Percentiles rank a stretch among this genome's conserved stretches.
These are phyloP conservation scores for Turnix velox DNA, from an alignment of 2,113 vertebrate species.

Conservation along the genomic window DNA sequence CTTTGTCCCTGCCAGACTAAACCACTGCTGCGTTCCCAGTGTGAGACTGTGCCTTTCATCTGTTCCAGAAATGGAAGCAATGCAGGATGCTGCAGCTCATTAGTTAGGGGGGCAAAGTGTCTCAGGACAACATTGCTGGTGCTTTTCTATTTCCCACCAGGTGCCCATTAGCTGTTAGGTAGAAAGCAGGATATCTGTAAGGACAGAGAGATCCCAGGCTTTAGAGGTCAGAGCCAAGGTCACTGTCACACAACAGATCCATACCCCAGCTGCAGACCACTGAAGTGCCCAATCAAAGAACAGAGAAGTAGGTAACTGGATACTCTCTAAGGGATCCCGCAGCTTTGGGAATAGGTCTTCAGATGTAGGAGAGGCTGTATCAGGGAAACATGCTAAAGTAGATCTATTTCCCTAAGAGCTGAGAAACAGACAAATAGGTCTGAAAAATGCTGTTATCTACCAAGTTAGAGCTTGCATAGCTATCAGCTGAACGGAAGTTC, in stretches of 20 bases:
- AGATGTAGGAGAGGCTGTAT: too few relatives aligned
- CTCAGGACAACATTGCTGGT: background rate
- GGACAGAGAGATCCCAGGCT: background rate
- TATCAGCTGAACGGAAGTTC: background rate
- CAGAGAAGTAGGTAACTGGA: background rate
- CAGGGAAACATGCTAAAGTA: background rate
- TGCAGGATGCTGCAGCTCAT: conserved; percentile 9
- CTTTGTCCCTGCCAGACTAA: background rate
- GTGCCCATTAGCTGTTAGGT: background rate
- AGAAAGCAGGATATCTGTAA: background rate
- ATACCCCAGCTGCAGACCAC: background rate
- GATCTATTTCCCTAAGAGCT: background rate
- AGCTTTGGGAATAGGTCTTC: background rate
- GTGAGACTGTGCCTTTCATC: background rate
- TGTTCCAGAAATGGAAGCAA: background rate
- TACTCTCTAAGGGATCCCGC: background rate
- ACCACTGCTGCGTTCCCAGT: background rate
- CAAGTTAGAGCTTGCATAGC: background rate
- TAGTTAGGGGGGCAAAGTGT: background rate
- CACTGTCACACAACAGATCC: background rate
- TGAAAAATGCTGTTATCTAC: background rate
- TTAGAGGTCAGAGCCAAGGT: conserved; percentile 12
- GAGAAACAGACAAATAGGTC: background rate
- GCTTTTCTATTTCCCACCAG: conserved; percentile 1
- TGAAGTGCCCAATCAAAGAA: background rate